Base-by-base conservation (phyloP, 2,888 invertebrate genomes). In the Pecten maximus region DNA sequence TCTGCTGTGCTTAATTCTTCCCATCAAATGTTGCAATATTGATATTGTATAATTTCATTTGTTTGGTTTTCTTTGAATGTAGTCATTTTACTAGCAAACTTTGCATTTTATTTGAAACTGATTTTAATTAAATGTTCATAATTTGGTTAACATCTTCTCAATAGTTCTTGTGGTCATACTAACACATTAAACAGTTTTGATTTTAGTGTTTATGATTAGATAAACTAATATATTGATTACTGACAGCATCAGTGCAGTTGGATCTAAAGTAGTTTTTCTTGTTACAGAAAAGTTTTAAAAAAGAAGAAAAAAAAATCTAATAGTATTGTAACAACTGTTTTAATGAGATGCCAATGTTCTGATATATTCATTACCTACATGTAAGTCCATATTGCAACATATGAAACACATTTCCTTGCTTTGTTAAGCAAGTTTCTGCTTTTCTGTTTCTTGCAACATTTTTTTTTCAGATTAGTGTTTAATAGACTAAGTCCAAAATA, bases 21-120 rank as follows among this genome's bases (percentile, higher is more conserved):
- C 74, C 10, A 74, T 28, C 74, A 74, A 74, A 74, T 74, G 74
- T 74, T 74, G 74, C 74, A 74, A 74, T 74, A 35, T 74, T 74
- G 74, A 74, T 60, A 60, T 60, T 60, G 19, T 10, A 35, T 74
- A 28, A 74, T 35, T 74, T 28, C 15, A 35, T 28, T 74, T 28
- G 74, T 35, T 74, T 74, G 4, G 35, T 74, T 28, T 74, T 74
- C 74, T 74, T 74, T 74, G 4, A 10, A 74, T 10, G 44, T 44
- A 10, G 44, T n/a, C 54, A 54, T 23, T 54, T 54, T 54, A 54
- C 3, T 54, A 2, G 19, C 2, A n/a, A 6, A 19, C 2, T 19
- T 54, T 23, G 16, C 19, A 23, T 54, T n/a, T 6, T 23, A 23
- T 23, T 19, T 54, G 54, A 23, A 3, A 19, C 19, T 35, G 28